Evolutionary conservation across 2,797 vertebrate species (phyloP).

Genomic region (Huso huso): DNA sequence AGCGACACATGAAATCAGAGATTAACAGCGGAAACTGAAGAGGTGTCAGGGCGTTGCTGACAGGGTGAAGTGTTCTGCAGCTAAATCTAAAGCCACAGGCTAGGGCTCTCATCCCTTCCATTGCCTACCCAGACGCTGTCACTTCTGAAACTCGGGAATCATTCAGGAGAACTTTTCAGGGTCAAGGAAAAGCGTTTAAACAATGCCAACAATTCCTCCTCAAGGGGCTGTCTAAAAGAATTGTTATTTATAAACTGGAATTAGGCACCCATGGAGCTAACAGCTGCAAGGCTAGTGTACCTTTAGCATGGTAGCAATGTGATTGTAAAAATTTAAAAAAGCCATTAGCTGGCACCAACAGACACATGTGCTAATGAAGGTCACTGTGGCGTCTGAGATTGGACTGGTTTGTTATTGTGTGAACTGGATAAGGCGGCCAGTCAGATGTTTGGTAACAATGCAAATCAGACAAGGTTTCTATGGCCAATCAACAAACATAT

Average conservation of each 20-base stretch:
- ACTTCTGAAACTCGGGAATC: no score
- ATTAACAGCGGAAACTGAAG: no score
- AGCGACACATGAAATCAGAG: no score
- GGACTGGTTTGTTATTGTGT: background rate
- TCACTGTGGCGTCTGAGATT: background rate
- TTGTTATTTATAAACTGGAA: conserved; percentile 1
- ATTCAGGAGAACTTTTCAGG: no score
- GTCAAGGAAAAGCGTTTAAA: background rate
- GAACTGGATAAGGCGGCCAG: background rate
- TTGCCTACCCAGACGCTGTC: no score
- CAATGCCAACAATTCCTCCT: conserved; percentile 4
- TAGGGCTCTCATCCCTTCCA: no score
- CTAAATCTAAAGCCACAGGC: no score
- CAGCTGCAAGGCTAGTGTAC: background rate
- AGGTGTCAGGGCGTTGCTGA: no score
- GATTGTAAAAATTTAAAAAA: background rate
- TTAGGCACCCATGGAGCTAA: background rate
- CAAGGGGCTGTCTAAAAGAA: background rate
- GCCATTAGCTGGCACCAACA: no score
- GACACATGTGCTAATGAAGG: background rate
- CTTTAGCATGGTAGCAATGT: background rate
- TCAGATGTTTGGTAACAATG: background rate
- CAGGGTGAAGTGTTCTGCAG: no score
- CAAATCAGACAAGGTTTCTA: no score
- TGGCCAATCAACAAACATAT: no score